Evolutionary conservation across 2,113 vertebrate species (phyloP).

Genomic region (Indri indri): DNA sequence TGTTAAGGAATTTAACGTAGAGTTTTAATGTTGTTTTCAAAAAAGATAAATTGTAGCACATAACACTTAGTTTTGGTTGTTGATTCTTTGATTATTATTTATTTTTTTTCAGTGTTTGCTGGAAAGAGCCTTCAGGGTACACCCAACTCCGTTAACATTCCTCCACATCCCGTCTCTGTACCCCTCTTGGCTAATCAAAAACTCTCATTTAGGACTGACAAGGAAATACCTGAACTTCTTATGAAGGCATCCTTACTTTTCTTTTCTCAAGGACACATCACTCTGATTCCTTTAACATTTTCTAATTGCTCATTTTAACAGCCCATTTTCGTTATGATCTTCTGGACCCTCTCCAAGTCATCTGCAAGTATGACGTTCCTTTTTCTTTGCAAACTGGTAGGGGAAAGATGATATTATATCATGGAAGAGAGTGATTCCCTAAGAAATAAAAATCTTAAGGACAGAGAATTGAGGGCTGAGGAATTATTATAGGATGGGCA

Average conservation of each 20-base stretch:
- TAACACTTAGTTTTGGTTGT: background rate
- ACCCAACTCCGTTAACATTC: background rate
- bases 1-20: background rate
- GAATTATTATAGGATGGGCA: background rate
- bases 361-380: background rate
- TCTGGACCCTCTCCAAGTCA: constrained; percentile 3
- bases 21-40: background rate
- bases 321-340: background rate
- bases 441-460: background rate
- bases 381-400: background rate
- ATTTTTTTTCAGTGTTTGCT: background rate
- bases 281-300: constrained; percentile 31
- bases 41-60: background rate
- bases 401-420: background rate
- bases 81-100: background rate
- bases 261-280: background rate
- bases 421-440: background rate
- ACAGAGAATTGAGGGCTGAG: background rate
- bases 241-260: background rate
- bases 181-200: background rate
- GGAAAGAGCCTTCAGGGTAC: background rate
- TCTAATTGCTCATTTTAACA: constrained; percentile 46
- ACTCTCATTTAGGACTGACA: background rate
- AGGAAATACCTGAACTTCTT: background rate
- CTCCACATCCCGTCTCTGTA: background rate